Evolutionary conservation across 1,140 invertebrate genomes (phyloP).

Genomic region (Papilio dardanus): DNA sequence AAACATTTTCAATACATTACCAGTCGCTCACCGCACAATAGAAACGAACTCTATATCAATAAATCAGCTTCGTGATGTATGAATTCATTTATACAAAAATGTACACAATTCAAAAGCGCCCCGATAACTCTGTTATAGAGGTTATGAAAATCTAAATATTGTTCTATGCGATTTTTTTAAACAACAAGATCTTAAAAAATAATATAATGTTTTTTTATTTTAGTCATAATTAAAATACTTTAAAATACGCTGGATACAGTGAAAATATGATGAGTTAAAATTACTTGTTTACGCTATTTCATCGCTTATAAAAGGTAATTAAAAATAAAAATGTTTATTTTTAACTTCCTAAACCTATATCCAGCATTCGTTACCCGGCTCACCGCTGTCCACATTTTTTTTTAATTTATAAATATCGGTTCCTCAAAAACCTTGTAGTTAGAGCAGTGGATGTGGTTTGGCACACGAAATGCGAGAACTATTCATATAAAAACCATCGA

Average conservation of each 20-base stretch:
- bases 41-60: conserved; percentile 67
- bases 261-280: not conserved
- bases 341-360: conserved; percentile 3
- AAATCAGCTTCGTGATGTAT: conserved; percentile 74
- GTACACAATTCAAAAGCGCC: conserved; percentile 77
- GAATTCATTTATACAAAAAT: conserved; percentile 78
- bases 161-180: conserved; percentile 47
- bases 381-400: conserved; percentile 33
- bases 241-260: not conserved
- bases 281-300: not conserved
- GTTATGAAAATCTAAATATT: conserved; percentile 56
- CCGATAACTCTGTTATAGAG: conserved; percentile 61
- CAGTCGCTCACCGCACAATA: conserved; percentile 72
- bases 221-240: not conserved
- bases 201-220: not conserved
- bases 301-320: not conserved
- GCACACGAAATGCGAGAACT: conserved; percentile 66
- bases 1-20: conserved; percentile 77
- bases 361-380: conserved; percentile 14
- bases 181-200: conserved; percentile 46
- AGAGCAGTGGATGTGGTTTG: conserved; percentile 64
- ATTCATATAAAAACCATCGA: conserved; percentile 39
- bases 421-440: conserved; percentile 47
- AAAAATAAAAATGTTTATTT: not conserved
- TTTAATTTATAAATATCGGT: conserved; percentile 53